Conservation (phyloP, 2,888 invertebrate genomes). For the Epistrophe eligans region DNA sequence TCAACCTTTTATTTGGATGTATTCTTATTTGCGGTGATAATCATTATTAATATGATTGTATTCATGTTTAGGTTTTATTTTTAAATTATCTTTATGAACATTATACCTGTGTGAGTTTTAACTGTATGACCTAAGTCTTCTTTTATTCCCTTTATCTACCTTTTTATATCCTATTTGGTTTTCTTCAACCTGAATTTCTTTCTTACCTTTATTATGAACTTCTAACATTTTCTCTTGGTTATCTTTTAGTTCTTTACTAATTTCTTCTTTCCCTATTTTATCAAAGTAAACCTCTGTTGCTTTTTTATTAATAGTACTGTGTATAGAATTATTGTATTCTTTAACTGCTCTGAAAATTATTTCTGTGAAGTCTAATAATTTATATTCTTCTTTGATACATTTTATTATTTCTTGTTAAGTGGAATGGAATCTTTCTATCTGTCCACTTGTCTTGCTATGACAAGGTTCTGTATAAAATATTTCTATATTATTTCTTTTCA, state of each 20-base stretch:
- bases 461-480: constrained; percentile 34
- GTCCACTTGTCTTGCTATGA: constrained; percentile 49
- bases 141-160: not conserved
- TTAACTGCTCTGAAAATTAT: constrained; percentile 17
- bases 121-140: too few relatives aligned
- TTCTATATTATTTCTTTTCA: constrained; percentile 38
- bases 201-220: too few relatives aligned
- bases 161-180: constrained; percentile 6
- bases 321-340: constrained; percentile 32
- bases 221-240: too few relatives aligned
- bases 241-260: too few relatives aligned
- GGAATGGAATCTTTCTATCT: constrained; percentile 42
- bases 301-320: too few relatives aligned
- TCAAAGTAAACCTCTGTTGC: constrained; percentile 29
- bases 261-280: too few relatives aligned
- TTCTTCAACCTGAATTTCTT: too few relatives aligned
- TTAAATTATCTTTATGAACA: not conserved
- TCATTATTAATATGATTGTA: constrained; percentile 26
- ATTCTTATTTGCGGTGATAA: constrained; percentile 20
- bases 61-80: constrained; percentile 19
- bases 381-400: constrained; percentile 29
- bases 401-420: constrained; percentile 32
- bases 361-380: constrained; percentile 16
- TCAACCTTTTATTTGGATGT: constrained; percentile 20
- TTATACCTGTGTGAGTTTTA: too few relatives aligned